These are phyloP conservation scores for Diadema setosum DNA, from an alignment of 35 echinoderm and acorn worm species.

Conservation along the genomic window DNA sequence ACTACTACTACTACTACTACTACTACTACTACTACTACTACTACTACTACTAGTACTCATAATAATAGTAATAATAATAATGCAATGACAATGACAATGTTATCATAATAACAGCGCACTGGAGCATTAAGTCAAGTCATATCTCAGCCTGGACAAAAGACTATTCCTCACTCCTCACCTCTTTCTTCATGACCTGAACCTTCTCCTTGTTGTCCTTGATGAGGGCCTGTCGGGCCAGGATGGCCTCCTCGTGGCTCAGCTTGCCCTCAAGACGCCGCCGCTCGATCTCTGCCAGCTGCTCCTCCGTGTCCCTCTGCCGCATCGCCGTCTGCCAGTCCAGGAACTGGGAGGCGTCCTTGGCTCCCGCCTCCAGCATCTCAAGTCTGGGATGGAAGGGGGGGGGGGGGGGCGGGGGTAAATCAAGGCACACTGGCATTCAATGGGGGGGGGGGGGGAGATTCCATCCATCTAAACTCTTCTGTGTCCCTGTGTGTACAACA, in stretches of 20 bases:
- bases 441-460: too few species aligned
- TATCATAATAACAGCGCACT: too few species aligned
- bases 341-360: slow-evolving; percentile 92
- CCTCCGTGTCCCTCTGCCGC: slow-evolving; percentile 87
- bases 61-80: too few species aligned
- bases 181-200: slow-evolving; percentile 90
- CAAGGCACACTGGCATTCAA: too few species aligned
- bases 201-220: slow-evolving; percentile 97
- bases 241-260: slow-evolving; percentile 96
- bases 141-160: too few species aligned
- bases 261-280: slow-evolving; percentile 83
- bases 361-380: slow-evolving; percentile 80
- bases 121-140: too few species aligned
- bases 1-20: slow-evolving; percentile 17
- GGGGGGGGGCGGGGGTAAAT: neutral
- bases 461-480: too few species aligned
- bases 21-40: slow-evolving; percentile 18
- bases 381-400: slow-evolving; percentile 8
- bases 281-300: slow-evolving; percentile 86
- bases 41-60: too few species aligned
- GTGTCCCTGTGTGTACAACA: too few species aligned
- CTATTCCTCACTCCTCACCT: slow-evolving; percentile 69
- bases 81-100: neutral
- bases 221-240: slow-evolving; percentile 81
- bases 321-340: slow-evolving; percentile 85